These are phyloP conservation scores for Dendrophyllia cribrosa DNA, from an alignment of 64 coral and sea anemone species.

Conservation along the genomic window DNA sequence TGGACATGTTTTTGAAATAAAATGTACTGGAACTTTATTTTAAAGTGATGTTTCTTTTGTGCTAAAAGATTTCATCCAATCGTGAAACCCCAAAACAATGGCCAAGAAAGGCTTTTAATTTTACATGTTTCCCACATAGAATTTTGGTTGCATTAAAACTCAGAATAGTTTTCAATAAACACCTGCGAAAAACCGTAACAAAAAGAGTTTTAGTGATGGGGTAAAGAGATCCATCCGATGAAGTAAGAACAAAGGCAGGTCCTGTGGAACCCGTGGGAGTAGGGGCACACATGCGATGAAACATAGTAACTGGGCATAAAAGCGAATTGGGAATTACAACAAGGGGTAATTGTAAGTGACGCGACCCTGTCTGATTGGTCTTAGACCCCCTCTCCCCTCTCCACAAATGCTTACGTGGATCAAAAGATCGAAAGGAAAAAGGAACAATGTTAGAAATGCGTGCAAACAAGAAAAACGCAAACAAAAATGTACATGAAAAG, in stretches of 20 bases:
- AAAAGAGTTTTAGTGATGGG: background rate
- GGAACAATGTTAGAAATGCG: background rate
- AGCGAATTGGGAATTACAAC: constrained; percentile 6
- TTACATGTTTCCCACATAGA: too few species aligned
- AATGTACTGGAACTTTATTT: too few species aligned
- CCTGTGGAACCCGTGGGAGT: too few species aligned
- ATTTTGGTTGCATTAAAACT: too few species aligned
- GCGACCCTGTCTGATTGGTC: constrained; percentile 27
- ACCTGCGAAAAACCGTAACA: background rate
- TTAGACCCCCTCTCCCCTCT: constrained; percentile 15
- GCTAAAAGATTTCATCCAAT: too few species aligned
- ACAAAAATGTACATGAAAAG: constrained; percentile 6
- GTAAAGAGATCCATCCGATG: background rate
- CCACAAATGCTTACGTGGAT: background rate
- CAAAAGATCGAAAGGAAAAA: background rate
- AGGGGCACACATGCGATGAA: background rate
- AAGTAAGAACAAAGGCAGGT: background rate
- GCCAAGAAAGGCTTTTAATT: too few species aligned
- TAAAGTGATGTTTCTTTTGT: too few species aligned
- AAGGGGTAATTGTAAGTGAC: constrained; percentile 37
- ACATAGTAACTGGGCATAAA: background rate
- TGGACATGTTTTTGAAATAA: too few species aligned
- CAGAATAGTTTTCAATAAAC: too few species aligned
- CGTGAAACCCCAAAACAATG: too few species aligned
- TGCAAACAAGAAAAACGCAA: background rate